Base-by-base conservation (phyloP, 2,113 vertebrate species). In the Melozone crissalis region DNA sequence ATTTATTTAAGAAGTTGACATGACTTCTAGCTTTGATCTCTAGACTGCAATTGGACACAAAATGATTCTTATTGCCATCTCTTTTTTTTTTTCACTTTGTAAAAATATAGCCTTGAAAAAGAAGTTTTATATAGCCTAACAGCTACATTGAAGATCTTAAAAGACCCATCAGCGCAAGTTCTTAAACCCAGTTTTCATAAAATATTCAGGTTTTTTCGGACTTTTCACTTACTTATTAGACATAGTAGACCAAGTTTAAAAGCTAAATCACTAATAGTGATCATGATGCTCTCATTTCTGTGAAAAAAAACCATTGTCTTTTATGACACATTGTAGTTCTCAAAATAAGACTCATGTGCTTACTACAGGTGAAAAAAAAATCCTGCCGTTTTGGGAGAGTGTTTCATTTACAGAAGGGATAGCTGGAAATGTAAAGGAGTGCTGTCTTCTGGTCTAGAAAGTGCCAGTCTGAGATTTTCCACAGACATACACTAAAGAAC, bases 1-100 rank as follows among this genome's bases (percentile, higher is more conserved):
- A 72, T 87, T 91, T 69, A 33, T 82, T 93, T 92, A 87, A 84
- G 80, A 84, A 87, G 43, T 46, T 78, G 57, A 72, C 26, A 10
- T 31, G 91, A 73, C 57, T 85, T 94, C 41, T 33, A 68, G 41
- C 66, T 97, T 96, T 94, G 67, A 84, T 86, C 44, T 92, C 9
- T 47, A 92, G 59, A 68, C 21, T 73, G 78, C 33, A 77, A 5
- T 52, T 76, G 65, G 66, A 77, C 4, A 5, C 15, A 74, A 85
- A 91, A 87, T 69, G 16, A 2, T 86, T 87, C 1, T 0, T 77
- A 54, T 47, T 85, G 23, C 11, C 31, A 75, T 33, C 4, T 7
- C 8, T 52, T 47, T 82, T 39, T 51, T 84, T 84, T 90, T 80
- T 54, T 7, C 1, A 16, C 26, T 54, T 80, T 90, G 54, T 89